phyloP scores from a whole-genome alignment of 2,113 vertebrate species.

The Pterophyllum scalare region DNA sequence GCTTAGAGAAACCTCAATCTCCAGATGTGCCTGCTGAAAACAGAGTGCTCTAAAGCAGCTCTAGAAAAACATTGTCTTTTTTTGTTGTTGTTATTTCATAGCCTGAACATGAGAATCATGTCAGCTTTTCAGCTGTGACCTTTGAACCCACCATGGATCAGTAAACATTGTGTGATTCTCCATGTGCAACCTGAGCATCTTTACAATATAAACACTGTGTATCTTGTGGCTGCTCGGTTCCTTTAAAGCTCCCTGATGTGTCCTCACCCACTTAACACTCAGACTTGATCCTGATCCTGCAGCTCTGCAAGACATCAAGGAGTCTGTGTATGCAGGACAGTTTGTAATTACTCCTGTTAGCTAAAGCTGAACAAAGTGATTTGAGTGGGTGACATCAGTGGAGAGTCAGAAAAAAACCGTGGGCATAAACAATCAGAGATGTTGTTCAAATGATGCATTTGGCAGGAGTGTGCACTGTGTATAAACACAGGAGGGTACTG shows the following conservation, averaged over 20 bases:
- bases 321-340: constrained; percentile 51
- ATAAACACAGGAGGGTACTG: constrained; percentile 9
- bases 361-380: constrained; percentile 36
- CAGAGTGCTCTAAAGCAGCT: too few species aligned
- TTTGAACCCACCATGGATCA: constrained; percentile 16
- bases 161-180: background rate
- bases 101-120: background rate
- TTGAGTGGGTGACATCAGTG: constrained; percentile 49
- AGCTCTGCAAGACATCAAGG: constrained; percentile 42
- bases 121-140: constrained; percentile 6
- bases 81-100: background rate
- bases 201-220: constrained; percentile 30
- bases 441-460: constrained; percentile 9
- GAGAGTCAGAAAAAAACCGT: constrained; percentile 25
- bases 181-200: constrained; percentile 27
- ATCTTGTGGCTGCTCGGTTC: constrained; percentile 11
- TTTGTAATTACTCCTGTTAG: constrained; percentile 57
- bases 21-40: background rate
- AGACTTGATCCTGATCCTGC: constrained; percentile 39
- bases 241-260: constrained; percentile 29
- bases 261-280: constrained; percentile 20
- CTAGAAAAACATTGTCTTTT: too few species aligned
- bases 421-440: constrained; percentile 11
- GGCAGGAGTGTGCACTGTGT: background rate
- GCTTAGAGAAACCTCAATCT: background rate